Base-by-base conservation (phyloP, 1,140 invertebrate species). In the Tetragnatha versicolor region DNA sequence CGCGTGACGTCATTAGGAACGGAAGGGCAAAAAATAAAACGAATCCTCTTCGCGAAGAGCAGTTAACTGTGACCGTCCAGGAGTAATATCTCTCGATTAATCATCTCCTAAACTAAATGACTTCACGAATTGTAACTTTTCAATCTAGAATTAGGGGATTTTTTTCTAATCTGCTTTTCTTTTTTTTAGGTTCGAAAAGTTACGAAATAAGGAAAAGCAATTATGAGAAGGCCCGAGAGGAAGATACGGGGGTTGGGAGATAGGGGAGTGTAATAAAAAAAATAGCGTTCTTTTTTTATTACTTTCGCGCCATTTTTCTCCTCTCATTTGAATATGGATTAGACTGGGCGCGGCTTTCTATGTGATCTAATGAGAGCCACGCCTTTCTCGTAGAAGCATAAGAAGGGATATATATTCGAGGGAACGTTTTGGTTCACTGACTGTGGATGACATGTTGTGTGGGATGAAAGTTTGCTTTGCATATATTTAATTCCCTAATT, bases 241-340 rank as follows among this genome's bases (percentile, higher is more conserved):
- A 66, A 42, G 25, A 45, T 22, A 22, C 37, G 17, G 25, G 12
- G 6, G 12, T 22, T 17, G 42, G 27, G 37, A 22, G 3, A 29
- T 55, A 55, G 33, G 29, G 45, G 49, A 70, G 45, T 39, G 51
- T 37, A 45, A 68, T 17, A 60, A 29, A 22, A 42, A 65, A 70
- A 70, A 55, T 27, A 7, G 42, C 27, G 9, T 14, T 33, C n/a
- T n/a, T n/a, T n/a, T n/a, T n/a, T n/a, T n/a, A n/a, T n/a, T n/a
- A n/a, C n/a, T n/a, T n/a, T n/a, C n/a, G n/a, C n/a, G n/a, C n/a
- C n/a, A n/a, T n/a, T n/a, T n/a, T n/a, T n/a, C n/a, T n/a, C n/a
- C n/a, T n/a, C 65, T 68, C 65, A 68, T 68, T 68, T 68, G 45
- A 47, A 68, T 68, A 49, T 68, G 29, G 17, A 10, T 51, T 49